These are phyloP conservation scores for Archilochus colubris DNA, from an alignment of 2,113 vertebrate species.

Conservation along the genomic window DNA sequence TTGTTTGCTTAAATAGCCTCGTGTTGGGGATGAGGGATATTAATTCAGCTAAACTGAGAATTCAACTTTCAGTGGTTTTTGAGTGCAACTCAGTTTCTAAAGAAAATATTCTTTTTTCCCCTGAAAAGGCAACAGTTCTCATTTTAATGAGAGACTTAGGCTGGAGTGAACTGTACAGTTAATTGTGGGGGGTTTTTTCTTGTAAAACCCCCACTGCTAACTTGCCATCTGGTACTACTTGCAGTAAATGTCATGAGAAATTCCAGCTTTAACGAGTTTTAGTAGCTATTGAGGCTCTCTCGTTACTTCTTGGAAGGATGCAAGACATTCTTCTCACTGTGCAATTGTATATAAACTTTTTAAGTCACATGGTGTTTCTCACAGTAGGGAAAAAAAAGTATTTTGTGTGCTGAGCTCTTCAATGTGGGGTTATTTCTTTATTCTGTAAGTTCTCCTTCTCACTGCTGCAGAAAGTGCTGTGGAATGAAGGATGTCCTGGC, in stretches of 20 bases:
- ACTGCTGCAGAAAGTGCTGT: background rate
- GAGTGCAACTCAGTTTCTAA: background rate
- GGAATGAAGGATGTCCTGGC: background rate
- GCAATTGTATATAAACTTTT: background rate
- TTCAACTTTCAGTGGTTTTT: background rate
- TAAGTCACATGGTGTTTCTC: background rate
- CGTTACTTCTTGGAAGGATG: background rate
- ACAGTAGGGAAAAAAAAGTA: background rate
- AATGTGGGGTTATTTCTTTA: background rate
- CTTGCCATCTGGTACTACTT: background rate
- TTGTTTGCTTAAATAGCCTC: background rate
- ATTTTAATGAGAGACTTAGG: background rate
- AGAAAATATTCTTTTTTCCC: background rate
- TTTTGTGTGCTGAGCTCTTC: background rate
- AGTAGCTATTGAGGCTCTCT: background rate
- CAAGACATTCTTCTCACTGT: background rate
- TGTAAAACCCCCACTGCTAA: background rate
- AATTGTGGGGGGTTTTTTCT: accelerated
- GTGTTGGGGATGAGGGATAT: accelerated
- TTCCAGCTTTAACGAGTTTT: background rate
- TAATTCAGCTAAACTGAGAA: background rate
- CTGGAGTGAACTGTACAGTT: background rate
- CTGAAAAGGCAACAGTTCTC: background rate
- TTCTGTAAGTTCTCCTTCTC: background rate
- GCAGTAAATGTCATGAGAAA: background rate